Evolutionary conservation across 2,888 invertebrate genomes (phyloP), one percentile per base, ranked within the genome.

Genomic region (Sialis lutaria): DNA sequence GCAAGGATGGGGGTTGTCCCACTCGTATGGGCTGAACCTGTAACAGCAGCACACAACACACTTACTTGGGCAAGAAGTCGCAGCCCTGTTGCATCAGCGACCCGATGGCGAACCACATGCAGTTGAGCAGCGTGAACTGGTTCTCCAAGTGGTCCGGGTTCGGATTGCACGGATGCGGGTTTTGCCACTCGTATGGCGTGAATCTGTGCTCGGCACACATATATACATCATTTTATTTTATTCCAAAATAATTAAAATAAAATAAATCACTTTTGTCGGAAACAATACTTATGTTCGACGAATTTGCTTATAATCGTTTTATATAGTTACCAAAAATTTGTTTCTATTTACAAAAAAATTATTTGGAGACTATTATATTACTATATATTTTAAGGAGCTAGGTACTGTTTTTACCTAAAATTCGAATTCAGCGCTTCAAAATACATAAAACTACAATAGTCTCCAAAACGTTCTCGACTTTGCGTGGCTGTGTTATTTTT

Each of bases 51-150:
- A 44, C 13, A 10, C 50, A 44, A 56, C 57, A 58, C 52, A 69
- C 79, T 79, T 82, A 90, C 89, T 87, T 89, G 67, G 92, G 92
- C 57, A 91, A 74, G 69, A 92, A 88, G 69, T 92, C 91, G 72
- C 90, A 91, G 64, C 92, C 91, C 70, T 93, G 92, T 65, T 91
- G 91, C 86, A 93, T 89, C 57, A 93, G 75, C 42, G 90, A 90
- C 58, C 90, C 89, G 57, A 93, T 89, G 56, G 91, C 90, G 70
- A 96, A 96, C 96, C 96, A 97, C 73, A 95, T 80, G 69, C 91
- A 90, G 74, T 93, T 95, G 70, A 86, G 74, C 64, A 86, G 69
- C 50, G 85, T 90, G 70, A 93, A 93, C 67, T 90, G 88, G 64
- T 91, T 93, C 69, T 92, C 90, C 64, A 91, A 70, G 53, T 79